Evolutionary conservation across 2,888 invertebrate species (phyloP).

Genomic region (Graphium colonna): DNA sequence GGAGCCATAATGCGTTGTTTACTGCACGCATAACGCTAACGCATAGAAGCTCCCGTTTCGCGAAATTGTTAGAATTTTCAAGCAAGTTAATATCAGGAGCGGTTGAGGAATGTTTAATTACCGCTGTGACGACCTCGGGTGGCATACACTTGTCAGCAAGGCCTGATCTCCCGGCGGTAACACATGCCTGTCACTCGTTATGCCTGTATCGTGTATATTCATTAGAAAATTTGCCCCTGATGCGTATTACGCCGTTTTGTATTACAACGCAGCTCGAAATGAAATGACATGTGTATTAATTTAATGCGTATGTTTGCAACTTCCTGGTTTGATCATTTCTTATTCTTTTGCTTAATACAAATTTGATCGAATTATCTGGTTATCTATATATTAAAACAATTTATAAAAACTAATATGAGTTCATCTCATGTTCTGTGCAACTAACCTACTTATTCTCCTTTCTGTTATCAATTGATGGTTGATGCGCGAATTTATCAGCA

Average conservation of each 20-base stretch:
- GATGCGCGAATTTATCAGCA: too few species aligned
- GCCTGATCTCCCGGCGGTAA: conserved; percentile 30
- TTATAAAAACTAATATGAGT: too few species aligned
- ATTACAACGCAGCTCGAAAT: conserved; percentile 7
- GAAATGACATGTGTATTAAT: too few species aligned
- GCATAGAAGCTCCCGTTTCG: conserved; percentile 51
- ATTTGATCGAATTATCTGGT: too few species aligned
- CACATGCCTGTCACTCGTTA: conserved; percentile 26
- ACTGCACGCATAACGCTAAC: conserved; percentile 41
- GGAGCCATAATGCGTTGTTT: conserved; percentile 29
- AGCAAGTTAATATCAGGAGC: conserved; percentile 64
- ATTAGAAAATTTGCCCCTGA: conserved; percentile 22
- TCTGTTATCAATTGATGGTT: too few species aligned
- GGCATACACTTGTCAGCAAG: conserved; percentile 41
- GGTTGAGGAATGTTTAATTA: conserved; percentile 69
- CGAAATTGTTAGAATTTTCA: conserved; percentile 71
- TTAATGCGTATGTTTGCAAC: too few species aligned
- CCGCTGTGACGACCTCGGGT: conserved; percentile 55
- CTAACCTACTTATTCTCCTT: too few species aligned
- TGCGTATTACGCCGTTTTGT: conserved; percentile 11
- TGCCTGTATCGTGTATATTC: conserved; percentile 21
- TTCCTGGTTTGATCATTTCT: too few species aligned
- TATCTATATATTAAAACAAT: too few species aligned
- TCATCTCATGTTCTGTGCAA: too few species aligned
- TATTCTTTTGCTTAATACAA: too few species aligned